Base-by-base conservation (phyloP, 2,888 invertebrate species). In the Boloria selene region DNA sequence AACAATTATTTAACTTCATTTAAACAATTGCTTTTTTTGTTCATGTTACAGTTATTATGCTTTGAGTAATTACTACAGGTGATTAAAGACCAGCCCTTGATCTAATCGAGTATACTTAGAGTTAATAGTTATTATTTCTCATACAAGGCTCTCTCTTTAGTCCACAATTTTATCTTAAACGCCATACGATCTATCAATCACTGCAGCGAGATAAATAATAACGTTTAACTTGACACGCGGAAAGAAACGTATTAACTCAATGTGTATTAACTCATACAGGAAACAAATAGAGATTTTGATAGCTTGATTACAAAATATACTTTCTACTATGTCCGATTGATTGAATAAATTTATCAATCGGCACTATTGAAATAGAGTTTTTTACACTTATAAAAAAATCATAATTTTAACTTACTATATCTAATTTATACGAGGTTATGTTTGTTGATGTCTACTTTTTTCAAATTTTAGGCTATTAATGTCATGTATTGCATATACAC, bases 271-370 rank as follows among this genome's bases (percentile, higher is more conserved):
- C 17, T 49, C 63, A 62, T 62, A 62, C 69, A 69, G 69, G 69
- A 70, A 67, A 70, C 60, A 59, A 67, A 68, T 49, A 61, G 62
- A 66, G 55, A 67, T 61, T 61, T 66, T 64, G 64, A 69, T 70
- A 59, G 50, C 66, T 64, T 65, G 68, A 68, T 70, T 67, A 65
- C 56, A 54, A 55, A 56, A 67, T 64, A 60, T 38, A 71, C 70
- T 71, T 69, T 71, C 69, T 69, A 69, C 54, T 58, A 58, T 62
- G 42, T 61, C 55, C 45, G 18, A 54, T 31, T 52, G 18, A 65
- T 63, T 51, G 54, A 63, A 56, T 52, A 38, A 42, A 44, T 14
- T n/a, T 50, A 51, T 62, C 52, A 62, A 62, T 62, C 42, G 26
- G 47, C 59, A 45, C 42, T 52, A 44, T 52, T 26, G 44, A 59